Base-by-base conservation (phyloP, 2,888 invertebrate species). In the Bombylius major region DNA sequence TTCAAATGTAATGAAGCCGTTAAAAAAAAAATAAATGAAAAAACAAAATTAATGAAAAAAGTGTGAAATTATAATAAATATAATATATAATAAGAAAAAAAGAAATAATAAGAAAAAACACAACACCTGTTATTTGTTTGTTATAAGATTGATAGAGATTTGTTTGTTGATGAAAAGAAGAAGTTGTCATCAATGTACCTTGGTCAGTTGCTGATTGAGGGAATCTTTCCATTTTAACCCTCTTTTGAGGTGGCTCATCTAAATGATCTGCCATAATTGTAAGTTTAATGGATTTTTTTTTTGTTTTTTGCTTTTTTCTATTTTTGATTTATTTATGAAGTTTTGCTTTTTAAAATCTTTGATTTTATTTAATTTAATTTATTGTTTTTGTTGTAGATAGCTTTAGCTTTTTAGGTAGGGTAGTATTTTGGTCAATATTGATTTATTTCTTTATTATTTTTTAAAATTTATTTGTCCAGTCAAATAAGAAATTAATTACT, bases 171-270 rank as follows among this genome's bases (percentile, higher is more conserved):
- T 47, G 23, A 39, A 46, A 47, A 55, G 44, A 23, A 34, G 13
- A 9, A 55, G 36, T 36, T 11, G 39, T 42, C 39, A 51, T 45
- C 13, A 5, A 33, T 23, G 53, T 58, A 59, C 59, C 58, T 58
- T 56, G 58, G 44, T 58, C 62, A 65, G 69, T 71, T 56, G 60
- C 58, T 52, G 63, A 58, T 58, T 59, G 62, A 39, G 59, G 60
- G 58, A 60, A 62, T 47, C 62, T 57, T 48, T 63, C 62, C 66
- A 94, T 86, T 80, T 94, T 94, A 75, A 87, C 87, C 84, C 94
- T 87, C 86, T 95, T 94, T 75, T 86, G 91, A 77, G 94, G 92
- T 83, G 93, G 94, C 79, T 93, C 93, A 80, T 91, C 91, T 78
- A 89, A 83, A 81, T 89, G 89, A 84, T 94, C 94, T 81, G 91